Conservation (phyloP, 2,113 vertebrate species). For the Solea senegalensis region DNA sequence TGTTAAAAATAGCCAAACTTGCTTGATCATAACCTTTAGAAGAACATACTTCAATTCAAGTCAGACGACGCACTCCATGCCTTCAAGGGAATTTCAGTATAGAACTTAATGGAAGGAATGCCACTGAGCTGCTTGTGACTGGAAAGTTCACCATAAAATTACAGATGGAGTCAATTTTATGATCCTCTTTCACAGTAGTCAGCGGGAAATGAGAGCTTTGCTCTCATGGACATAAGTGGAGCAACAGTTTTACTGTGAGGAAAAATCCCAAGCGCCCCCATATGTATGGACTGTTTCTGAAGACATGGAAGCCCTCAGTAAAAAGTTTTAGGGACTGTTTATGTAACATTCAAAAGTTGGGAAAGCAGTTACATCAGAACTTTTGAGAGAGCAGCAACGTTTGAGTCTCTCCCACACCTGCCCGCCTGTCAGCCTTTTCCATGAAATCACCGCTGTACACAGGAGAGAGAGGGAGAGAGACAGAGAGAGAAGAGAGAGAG, state of each 20-base stretch:
- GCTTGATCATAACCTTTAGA: background rate
- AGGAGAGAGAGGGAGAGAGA: no score
- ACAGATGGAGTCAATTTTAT: slow-evolving; percentile 80
- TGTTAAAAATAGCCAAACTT: background rate
- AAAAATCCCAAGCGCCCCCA: slow-evolving; percentile 44
- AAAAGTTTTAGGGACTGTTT: slow-evolving; percentile 10
- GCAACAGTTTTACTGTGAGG: slow-evolving; percentile 65
- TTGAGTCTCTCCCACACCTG: slow-evolving; percentile 52
- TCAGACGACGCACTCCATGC: background rate
- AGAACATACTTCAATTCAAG: background rate
- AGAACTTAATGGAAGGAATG: slow-evolving; percentile 33
- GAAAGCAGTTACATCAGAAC: slow-evolving; percentile 2
- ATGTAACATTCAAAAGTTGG: background rate
- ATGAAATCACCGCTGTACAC: slow-evolving; percentile 54
- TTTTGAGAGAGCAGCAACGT: slow-evolving; percentile 11
- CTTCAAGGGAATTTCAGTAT: slow-evolving; percentile 17
- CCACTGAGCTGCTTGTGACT: slow-evolving; percentile 46
- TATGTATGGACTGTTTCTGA: background rate
- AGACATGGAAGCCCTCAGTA: background rate
- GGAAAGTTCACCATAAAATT: slow-evolving; percentile 73
- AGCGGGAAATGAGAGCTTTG: slow-evolving; percentile 73
- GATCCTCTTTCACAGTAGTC: slow-evolving; percentile 78
- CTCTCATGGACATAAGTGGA: slow-evolving; percentile 61
- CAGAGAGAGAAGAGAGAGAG: no score
- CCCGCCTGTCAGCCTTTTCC: slow-evolving; percentile 48